phyloP scores from a whole-genome alignment of 2,113 vertebrate species.

The Perca fluviatilis region DNA sequence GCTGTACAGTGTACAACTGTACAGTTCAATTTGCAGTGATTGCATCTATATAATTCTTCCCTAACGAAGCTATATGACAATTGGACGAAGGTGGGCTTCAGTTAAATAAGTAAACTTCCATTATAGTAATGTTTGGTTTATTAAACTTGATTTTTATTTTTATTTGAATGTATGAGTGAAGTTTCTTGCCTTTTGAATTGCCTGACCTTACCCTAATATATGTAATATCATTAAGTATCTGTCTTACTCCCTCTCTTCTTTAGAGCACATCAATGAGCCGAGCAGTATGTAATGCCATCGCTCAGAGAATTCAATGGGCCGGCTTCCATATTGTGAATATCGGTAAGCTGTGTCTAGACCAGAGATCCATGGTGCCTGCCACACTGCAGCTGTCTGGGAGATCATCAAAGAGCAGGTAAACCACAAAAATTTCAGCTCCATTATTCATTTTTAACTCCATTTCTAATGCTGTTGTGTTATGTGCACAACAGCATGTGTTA shows the following conservation, averaged over 20 bases:
- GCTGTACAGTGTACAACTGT: too few relatives aligned
- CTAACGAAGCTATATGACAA: not conserved
- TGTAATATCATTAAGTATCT: not conserved
- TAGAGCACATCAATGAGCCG: constrained; percentile 91
- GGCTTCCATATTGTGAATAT: constrained; percentile 94
- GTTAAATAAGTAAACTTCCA: not conserved
- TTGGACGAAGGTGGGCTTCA: not conserved
- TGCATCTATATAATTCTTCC: not conserved
- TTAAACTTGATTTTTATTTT: not conserved
- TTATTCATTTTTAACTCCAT: not conserved
- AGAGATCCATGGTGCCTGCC: constrained; percentile 91
- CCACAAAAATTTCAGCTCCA: not conserved
- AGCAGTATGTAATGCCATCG: constrained; percentile 89
- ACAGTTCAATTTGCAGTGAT: not conserved
- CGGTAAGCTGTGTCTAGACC: constrained; percentile 93
- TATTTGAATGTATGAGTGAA: not conserved
- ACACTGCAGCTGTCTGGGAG: constrained; percentile 94
- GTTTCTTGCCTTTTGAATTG: not conserved
- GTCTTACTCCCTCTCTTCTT: constrained; percentile 37
- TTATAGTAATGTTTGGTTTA: not conserved
- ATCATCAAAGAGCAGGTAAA: constrained; percentile 90
- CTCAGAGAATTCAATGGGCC: constrained; percentile 92
- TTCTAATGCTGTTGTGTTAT: not conserved
- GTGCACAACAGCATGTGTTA: not conserved
- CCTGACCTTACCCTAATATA: not conserved